Base-by-base conservation (phyloP, 2,797 vertebrate species). In the Enteromius anoplus region DNA sequence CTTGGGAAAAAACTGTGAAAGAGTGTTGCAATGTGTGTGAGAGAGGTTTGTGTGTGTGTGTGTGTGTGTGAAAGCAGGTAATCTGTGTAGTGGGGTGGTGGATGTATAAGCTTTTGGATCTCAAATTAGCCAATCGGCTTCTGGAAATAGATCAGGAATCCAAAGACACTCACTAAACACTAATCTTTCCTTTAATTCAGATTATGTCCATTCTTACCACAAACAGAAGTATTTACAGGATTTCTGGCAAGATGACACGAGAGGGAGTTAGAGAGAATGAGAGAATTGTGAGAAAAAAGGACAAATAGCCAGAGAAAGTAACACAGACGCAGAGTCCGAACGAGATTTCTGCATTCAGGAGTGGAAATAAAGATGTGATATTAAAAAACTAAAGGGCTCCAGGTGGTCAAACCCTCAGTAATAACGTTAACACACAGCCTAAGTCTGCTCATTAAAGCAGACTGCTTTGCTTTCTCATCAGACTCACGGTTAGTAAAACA, bases 101-200 rank as follows among this genome's bases (percentile, higher is more conserved):
- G 32, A 78, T 32, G 32, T 85, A 64, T 85, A 64, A 84, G 73
- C 49, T 80, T 84, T 47, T 79, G 45, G 51, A 80, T 80, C 84
- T 83, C 62, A 88, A 89, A 87, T 89, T 84, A 88, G 82, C 79
- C 78, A 83, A 82, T 78, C 53, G 12, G 80, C 80, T 81, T 40
- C 78, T 87, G 60, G 55, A 84, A 85, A 89, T 82, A 88, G 80
- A 86, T 80, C 73, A 84, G 45, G 60, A 87, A 82, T 53, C 78
- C 75, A 86, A 86, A 85, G 55, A 82, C 70, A 65, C 76, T 84
- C 23, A 75, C 40, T 86, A 85, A 84, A 40, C 34, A 45, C 34
- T 85, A 88, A 88, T 78, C 86, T 64, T 68, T 75, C 45, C 26
- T 37, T 69, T 85, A 85, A 85, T 84, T 71, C 76, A 72, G 75